Evolutionary conservation across 2,113 vertebrate genomes (phyloP), one percentile per base, ranked within the genome.

Genomic region (Datnioides undecimradiatus): DNA sequence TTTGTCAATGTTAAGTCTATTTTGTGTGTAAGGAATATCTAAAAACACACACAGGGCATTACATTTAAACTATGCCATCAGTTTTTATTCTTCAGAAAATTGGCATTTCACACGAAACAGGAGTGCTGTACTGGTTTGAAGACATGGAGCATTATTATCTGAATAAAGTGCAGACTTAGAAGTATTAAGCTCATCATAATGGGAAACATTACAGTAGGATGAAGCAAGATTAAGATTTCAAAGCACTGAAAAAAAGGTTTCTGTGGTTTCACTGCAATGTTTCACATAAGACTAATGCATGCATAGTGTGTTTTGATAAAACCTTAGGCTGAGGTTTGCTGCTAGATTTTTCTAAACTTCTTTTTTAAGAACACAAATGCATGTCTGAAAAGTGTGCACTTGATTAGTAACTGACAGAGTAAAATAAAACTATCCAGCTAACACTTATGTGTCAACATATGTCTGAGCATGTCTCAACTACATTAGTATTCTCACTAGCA

Each of bases 131-230:
- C 19, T 34, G 38, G 68, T 46, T 31, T 57, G 8, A 6, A 21
- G 21, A 77, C 25, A 41, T 46, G 60, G 25, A 79, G 31, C 8
- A 6, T 63, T 60, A 29, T 36, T n/a, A 43, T 63, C 13, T 4
- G 21, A 54, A 54, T 79, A 59, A 78, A 84, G 71, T 82, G 3
- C 73, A 48, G 46, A 65, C 11, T 2, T 21, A 31, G 8, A 65
- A 64, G 21, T 54, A 9, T 14, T 25, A 73, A 7, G 2, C 19
- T 33, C 19, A 80, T 41, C 19, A 69, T 66, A 13, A 14, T 46
- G 21, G 21, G 23, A 70, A 46, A 7, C 6, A 14, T 38, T 36
- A 31, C 19, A 40, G 21, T 23, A 51, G 65, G 21, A 34, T 23
- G 38, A 34, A 54, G n/a, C 29, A 17, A 41, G 17, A 40, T 31